A percentile compares a stretch with the other conserved stretches of the same genome.
Conservation (phyloP, 2,888 invertebrate species). For the Polydesmus complanatus region DNA sequence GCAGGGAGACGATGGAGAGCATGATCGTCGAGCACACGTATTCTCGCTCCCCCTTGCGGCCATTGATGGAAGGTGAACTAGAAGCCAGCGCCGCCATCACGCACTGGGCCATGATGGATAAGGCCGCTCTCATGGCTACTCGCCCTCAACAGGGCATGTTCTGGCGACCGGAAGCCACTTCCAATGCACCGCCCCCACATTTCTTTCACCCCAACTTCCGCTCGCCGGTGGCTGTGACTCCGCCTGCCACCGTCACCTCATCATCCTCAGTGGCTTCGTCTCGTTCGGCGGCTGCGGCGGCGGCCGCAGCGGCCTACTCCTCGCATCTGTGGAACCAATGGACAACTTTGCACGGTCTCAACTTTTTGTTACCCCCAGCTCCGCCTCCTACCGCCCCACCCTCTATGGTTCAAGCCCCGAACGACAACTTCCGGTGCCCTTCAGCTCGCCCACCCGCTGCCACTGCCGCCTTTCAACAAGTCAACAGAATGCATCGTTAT, state of each 20-base stretch:
- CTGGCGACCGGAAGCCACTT: background rate
- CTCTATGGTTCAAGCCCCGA: conserved; percentile 13
- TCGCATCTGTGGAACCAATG: conserved; percentile 51
- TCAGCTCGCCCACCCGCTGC: conserved; percentile 1
- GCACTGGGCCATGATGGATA: conserved; percentile 35
- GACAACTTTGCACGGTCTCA: conserved; percentile 44
- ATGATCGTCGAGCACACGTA: conserved; percentile 65
- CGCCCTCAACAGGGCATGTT: background rate
- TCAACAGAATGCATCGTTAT: background rate
- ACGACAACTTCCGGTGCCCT: conserved; percentile 12
- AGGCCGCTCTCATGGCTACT: background rate
- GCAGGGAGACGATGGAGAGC: conserved; percentile 70
- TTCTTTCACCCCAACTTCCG: background rate
- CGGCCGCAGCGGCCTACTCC: conserved; percentile 22
- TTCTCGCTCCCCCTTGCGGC: conserved; percentile 55
- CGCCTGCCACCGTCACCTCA: background rate
- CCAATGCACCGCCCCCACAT: too few species aligned
- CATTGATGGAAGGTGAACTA: conserved; percentile 54
- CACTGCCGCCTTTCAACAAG: conserved; percentile 1
- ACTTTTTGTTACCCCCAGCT: conserved; percentile 43
- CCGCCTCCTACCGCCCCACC: conserved; percentile 39
- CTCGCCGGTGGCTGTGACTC: background rate
- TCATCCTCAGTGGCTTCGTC: too few species aligned
- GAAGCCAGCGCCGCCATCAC: conserved; percentile 31
- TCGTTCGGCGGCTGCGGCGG: background rate